phyloP scores from a whole-genome alignment of 2,113 vertebrate genomes.

The Hirundichthys speculiger region DNA sequence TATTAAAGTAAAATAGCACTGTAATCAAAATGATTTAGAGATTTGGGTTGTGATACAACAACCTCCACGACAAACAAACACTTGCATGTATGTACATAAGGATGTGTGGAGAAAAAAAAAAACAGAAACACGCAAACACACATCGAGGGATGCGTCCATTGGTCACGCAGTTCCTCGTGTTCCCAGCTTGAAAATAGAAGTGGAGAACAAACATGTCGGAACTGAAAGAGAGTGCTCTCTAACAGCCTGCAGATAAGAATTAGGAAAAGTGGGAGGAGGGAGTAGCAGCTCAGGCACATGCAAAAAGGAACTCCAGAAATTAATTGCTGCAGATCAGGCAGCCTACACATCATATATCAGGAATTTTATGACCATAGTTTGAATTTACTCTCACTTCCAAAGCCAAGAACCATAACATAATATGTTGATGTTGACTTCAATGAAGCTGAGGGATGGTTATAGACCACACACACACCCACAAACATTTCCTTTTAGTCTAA shows the following conservation, averaged over 20 bases:
- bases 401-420: slow-evolving; percentile 33
- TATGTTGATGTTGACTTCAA: slow-evolving; percentile 33
- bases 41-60: slow-evolving; percentile 37
- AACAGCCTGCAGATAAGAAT: slow-evolving; percentile 64
- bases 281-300: slow-evolving; percentile 61
- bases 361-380: slow-evolving; percentile 54
- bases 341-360: slow-evolving; percentile 67
- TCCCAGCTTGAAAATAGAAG: slow-evolving; percentile 36
- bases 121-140: no score
- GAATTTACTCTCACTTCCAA: slow-evolving; percentile 55
- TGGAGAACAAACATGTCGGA: slow-evolving; percentile 53
- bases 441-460: slow-evolving; percentile 21
- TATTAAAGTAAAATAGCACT: slow-evolving; percentile 65
- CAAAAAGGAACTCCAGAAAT: slow-evolving; percentile 65
- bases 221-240: slow-evolving; percentile 64
- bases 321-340: slow-evolving; percentile 75
- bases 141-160: not conserved
- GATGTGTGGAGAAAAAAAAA: no score
- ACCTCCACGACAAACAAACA: slow-evolving; percentile 29
- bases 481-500: slow-evolving; percentile 3
- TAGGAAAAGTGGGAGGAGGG: slow-evolving; percentile 41
- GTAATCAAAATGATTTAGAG: slow-evolving; percentile 68
- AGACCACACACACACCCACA: slow-evolving; percentile 24
- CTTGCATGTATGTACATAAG: not conserved
- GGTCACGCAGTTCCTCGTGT: slow-evolving; percentile 32